These are phyloP conservation scores for Cryptotermes secundus DNA, from an alignment of 1,140 invertebrate genomes.

Conservation along the genomic window DNA sequence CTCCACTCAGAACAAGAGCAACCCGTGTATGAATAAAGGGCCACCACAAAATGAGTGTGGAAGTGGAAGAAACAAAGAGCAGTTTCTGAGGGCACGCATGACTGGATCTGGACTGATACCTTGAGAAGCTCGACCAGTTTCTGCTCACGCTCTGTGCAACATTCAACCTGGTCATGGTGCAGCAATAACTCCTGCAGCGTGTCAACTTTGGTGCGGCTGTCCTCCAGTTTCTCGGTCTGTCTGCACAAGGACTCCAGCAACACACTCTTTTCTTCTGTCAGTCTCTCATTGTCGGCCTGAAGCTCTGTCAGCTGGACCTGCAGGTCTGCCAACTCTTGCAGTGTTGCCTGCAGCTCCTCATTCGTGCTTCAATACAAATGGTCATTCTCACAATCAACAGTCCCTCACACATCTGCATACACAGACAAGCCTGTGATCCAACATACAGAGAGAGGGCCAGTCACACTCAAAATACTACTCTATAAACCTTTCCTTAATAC, in stretches of 20 bases:
- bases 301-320: conserved; percentile 82
- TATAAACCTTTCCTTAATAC: no score
- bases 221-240: conserved; percentile 88
- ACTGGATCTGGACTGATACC: no score
- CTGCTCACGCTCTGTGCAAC: conserved; percentile 71
- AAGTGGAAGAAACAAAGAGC: no score
- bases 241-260: conserved; percentile 87
- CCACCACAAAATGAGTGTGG: no score
- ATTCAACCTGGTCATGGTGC: conserved; percentile 59
- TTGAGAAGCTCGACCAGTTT: conserved; percentile 84
- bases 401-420: no score
- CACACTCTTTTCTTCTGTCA: conserved; percentile 84
- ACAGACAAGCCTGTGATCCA: no score
- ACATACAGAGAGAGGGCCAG: no score
- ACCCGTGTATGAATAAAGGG: no score
- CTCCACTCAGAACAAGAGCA: no score
- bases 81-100: no score
- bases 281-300: conserved; percentile 81
- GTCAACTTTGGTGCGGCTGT: conserved; percentile 69
- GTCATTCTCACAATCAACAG: neutral
- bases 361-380: conserved; percentile 67
- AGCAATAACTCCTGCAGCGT: conserved; percentile 71
- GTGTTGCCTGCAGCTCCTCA: conserved; percentile 91
- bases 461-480: no score
- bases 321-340: conserved; percentile 88